These are phyloP conservation scores for Trematocara unimaculatum DNA, from an alignment of 2,113 vertebrate genomes.

Conservation along the genomic window DNA sequence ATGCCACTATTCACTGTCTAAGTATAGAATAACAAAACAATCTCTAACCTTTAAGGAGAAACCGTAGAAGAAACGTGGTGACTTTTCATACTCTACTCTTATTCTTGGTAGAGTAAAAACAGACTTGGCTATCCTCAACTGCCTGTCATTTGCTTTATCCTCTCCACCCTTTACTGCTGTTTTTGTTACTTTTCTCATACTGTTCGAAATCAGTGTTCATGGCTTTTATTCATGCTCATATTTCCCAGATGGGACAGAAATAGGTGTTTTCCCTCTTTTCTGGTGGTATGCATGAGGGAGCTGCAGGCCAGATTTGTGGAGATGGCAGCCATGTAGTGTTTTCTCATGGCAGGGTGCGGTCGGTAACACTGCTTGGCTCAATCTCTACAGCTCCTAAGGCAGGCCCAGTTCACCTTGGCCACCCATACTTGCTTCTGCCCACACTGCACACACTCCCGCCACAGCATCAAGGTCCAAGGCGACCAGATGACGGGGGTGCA, in stretches of 20 bases:
- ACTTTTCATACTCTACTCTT: background rate
- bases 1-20: background rate
- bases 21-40: conserved; percentile 30
- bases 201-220: background rate
- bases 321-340: conserved; percentile 46
- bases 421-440: conserved; percentile 53
- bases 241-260: conserved; percentile 61
- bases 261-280: conserved; percentile 48
- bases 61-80: background rate
- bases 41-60: background rate
- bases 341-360: conserved; percentile 62
- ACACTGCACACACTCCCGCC: conserved; percentile 40
- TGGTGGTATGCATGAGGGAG: conserved; percentile 3
- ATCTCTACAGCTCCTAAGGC: conserved; percentile 28
- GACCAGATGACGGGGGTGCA: conserved; percentile 35
- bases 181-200: conserved; percentile 20
- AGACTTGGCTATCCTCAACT: background rate
- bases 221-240: conserved; percentile 13
- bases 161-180: conserved; percentile 1
- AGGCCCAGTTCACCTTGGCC: conserved; percentile 58
- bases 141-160: conserved; percentile 40
- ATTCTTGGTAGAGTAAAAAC: conserved; percentile 23
- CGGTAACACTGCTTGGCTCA: conserved; percentile 24
- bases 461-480: conserved; percentile 41
- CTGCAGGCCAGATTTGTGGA: conserved; percentile 26